Conservation (phyloP, 2,113 vertebrate species). For the Hydrochoerus hydrochaeris region DNA sequence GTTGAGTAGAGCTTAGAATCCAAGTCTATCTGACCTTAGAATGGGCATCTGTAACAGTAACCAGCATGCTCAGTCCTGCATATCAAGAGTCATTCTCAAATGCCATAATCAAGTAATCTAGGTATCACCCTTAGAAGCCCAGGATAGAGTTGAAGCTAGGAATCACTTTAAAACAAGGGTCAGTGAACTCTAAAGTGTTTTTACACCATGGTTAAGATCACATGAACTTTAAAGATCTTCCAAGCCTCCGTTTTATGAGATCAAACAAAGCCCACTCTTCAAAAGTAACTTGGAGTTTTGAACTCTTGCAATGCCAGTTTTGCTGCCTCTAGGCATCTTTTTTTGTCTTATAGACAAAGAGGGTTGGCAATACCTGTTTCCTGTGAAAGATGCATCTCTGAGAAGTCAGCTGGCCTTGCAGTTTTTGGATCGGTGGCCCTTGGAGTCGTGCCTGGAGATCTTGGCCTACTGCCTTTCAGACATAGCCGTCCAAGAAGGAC, state of each 20-base stretch:
- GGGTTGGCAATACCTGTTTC: constrained; percentile 90
- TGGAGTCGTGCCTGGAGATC: constrained; percentile 92
- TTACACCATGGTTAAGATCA: neutral
- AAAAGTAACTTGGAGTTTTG: neutral
- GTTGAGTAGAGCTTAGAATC: neutral
- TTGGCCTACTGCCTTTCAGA: constrained; percentile 94
- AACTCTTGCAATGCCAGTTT: neutral
- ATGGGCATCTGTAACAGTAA: neutral
- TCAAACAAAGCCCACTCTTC: constrained; percentile 19
- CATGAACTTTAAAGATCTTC: neutral
- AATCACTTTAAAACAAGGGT: neutral
- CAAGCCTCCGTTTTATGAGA: neutral
- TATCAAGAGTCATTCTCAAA: neutral
- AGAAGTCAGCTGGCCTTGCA: constrained; percentile 90
- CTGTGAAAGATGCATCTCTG: constrained; percentile 89
- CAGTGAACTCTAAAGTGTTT: neutral
- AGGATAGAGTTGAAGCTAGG: neutral
- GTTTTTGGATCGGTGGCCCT: constrained; percentile 93
- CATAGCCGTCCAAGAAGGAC: constrained; percentile 76
- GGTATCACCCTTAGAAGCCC: neutral
- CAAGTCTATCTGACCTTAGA: neutral
- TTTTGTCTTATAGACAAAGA: constrained; percentile 84
- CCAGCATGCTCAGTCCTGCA: neutral
- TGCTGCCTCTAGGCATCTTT: neutral
- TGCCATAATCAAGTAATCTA: neutral